Evolutionary conservation across 1,140 invertebrate genomes (phyloP), one percentile per base, ranked within the genome.

Genomic region (Drosophila kohkoa): DNA sequence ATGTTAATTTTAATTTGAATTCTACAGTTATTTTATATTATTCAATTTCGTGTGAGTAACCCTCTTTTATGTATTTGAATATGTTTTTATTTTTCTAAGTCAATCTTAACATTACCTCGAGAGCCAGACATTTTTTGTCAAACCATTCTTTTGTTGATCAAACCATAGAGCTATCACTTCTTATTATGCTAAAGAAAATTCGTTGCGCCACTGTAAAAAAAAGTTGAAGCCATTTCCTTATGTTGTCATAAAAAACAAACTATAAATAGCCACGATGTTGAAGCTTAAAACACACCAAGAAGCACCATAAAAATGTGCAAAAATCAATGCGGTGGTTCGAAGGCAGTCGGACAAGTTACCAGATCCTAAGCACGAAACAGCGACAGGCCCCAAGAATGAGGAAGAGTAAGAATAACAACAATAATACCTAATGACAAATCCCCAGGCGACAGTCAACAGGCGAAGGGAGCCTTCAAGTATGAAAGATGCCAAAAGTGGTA

Each of bases 281-380:
- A 16, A 32, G 28, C 51, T 46, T 25, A 13, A 52, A 28, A 48
- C 43, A 60, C 43, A 51, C 10, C 73, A 32, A 58, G 63, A 49
- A 49, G 45, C 58, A 28, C 7, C 59, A 75, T 71, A 77, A 88
- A 88, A 72, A 62, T 77, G 76, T 78, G 57, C 71, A 89, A 85
- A 85, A 77, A 83, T 89, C 85, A 85, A 83, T 87, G 79, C 59
- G 38, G 20, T 41, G 67, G 60, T 52, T 64, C 48, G 83, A 83
- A 52, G 71, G 45, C 64, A 45, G 55, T 48, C 64, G 59, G 41
- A n/a, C 55, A 55, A 48, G 57, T 69, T 74, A 49, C 28, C 66
- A 65, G 68, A 77, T 83, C 63, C 68, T 43, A 54, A 64, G 43
- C 38, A 54, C 13, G 38, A 49, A 43, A 3, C 5, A 30, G n/a